These are phyloP conservation scores for Mactra quadrangularis DNA, from an alignment of 1,140 invertebrate species.

Conservation along the genomic window DNA sequence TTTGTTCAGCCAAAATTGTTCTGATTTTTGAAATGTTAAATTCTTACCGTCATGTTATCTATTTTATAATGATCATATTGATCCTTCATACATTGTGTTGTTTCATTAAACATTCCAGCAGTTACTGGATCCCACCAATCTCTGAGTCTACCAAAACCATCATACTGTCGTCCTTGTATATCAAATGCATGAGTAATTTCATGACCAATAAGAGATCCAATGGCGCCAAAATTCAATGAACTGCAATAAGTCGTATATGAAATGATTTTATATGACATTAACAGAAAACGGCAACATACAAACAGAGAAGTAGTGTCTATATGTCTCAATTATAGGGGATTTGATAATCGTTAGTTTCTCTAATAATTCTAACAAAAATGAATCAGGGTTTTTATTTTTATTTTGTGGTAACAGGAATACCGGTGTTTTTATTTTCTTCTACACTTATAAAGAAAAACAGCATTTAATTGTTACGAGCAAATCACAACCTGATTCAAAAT, in stretches of 20 bases:
- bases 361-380: too few relatives aligned
- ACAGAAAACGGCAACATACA: not conserved
- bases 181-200: slow-evolving; percentile 87
- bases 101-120: slow-evolving; percentile 69
- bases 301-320: too few relatives aligned
- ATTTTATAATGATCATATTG: slow-evolving; percentile 75
- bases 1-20: too few relatives aligned
- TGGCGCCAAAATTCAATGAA: slow-evolving; percentile 87
- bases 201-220: slow-evolving; percentile 87
- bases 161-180: slow-evolving; percentile 82
- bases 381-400: too few relatives aligned
- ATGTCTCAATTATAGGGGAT: too few relatives aligned
- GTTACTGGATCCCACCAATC: slow-evolving; percentile 80
- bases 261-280: too few relatives aligned
- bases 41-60: slow-evolving; percentile 59
- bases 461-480: too few relatives aligned
- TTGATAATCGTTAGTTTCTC: too few relatives aligned
- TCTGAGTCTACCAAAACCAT: slow-evolving; percentile 71
- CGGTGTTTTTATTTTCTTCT: too few relatives aligned
- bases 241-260: slow-evolving; percentile 76
- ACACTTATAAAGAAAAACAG: too few relatives aligned
- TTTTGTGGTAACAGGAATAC: too few relatives aligned
- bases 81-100: slow-evolving; percentile 76
- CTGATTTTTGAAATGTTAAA: not conserved
- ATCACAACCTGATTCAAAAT: too few relatives aligned